Evolutionary conservation across 2,888 invertebrate species (phyloP).

Genomic region (Penaeus monodon): DNA sequence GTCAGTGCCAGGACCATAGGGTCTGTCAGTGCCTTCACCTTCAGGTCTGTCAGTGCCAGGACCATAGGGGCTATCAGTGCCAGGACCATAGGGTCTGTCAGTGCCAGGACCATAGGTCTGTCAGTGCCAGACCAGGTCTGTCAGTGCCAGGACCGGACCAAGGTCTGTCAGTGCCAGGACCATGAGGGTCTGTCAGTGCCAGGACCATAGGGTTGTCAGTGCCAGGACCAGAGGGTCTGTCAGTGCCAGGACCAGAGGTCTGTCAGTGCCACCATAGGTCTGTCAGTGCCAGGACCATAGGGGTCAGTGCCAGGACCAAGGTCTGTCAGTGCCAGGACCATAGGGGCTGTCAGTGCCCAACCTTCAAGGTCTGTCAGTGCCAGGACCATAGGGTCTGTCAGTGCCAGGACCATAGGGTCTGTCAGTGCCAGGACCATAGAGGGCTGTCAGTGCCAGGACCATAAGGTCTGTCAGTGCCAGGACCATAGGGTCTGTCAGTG

Average conservation of each 20-base stretch:
- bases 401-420: background rate
- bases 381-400: conserved; percentile 3
- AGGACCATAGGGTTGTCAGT: conserved; percentile 3
- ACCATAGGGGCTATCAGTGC: too few relatives aligned
- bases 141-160: conserved; percentile 6
- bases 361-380: background rate
- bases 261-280: background rate
- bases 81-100: too few relatives aligned
- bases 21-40: conserved; percentile 2
- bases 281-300: conserved; percentile 7
- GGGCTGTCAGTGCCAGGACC: conserved; percentile 11
- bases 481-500: background rate
- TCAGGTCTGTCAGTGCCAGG: background rate
- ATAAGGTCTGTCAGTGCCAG: background rate
- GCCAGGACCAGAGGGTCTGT: background rate
- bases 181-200: background rate
- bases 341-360: background rate
- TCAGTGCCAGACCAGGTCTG: conserved; percentile 16
- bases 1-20: conserved; percentile 5
- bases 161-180: conserved; percentile 6
- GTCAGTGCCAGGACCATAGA: background rate
- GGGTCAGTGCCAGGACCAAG: conserved; percentile 15
- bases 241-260: background rate
- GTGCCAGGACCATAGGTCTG: too few relatives aligned
- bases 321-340: conserved; percentile 1